Evolutionary conservation across 23 tunicate species (phyloP), one percentile per base, ranked within the genome.

Genomic region (Clavelina lepadiformis): DNA sequence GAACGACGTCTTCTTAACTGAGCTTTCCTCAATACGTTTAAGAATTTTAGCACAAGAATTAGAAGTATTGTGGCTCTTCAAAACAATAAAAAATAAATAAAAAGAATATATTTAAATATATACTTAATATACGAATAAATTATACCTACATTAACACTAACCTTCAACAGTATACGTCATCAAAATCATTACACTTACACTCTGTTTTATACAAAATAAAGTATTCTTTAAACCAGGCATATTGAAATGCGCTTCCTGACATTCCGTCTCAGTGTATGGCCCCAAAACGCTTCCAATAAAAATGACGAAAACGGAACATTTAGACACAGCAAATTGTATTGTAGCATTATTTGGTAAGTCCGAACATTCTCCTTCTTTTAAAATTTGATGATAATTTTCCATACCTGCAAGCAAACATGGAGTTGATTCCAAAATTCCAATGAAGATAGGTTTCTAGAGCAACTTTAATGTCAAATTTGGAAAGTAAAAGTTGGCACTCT

Each of bases 211-310:
- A 62, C 67, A 80, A 55, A 80, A 70, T 28, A 69, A 33, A 2
- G 56, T 24, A 20, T 78, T 52, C 41, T 80, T 80, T 31, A 71
- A 80, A 46, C 61, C 62, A 23, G 65, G 36, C 19, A 28, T 36
- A 18, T 71, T 38, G 30, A 62, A 71, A 36, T 56, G 56, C 36
- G 58, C 71, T 62, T 68, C 64, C 38, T 71, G 38, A n/a, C 56
- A 71, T 52, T 80, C 86, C 3, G 38, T 25, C 13, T 79, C 76
- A 0, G 85, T 79, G 63, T 68, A 79, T 32, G 76, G 69, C 66
- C 15, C 13, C 28, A 25, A 35, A 34, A 35, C 15, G 37, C 31
- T 72, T 61, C 20, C 50, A 53, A 13, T 53, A 66, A 24, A 46
- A 66, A 66, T 4, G 57, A 46, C 22, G 22, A 66, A 66, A 25